Conservation (phyloP, 2,113 vertebrate species). For the Ursus arctos region DNA sequence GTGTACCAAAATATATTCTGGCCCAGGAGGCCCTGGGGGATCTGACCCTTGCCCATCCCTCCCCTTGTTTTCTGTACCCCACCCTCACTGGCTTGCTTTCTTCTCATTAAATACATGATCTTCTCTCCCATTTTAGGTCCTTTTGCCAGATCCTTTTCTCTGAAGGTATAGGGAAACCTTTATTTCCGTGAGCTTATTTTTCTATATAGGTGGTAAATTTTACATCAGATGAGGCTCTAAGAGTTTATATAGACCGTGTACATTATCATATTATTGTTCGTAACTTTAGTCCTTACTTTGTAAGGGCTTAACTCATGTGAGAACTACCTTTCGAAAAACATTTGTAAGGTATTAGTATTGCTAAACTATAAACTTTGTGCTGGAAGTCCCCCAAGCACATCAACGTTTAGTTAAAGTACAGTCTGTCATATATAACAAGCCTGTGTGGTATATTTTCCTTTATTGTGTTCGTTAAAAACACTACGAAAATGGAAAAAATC, state of each 20-base stretch:
- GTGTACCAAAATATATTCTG: not conserved
- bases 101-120: not conserved
- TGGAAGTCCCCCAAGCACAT: constrained; percentile 28
- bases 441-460: constrained; percentile 38
- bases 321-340: constrained; percentile 39
- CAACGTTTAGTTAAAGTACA: constrained; percentile 27
- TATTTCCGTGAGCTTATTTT: constrained; percentile 32
- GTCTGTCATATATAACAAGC: constrained; percentile 55
- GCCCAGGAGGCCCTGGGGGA: not conserved
- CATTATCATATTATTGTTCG: not conserved
- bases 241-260: constrained; percentile 27
- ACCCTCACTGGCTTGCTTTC: not conserved
- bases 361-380: constrained; percentile 14
- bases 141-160: constrained; percentile 1
- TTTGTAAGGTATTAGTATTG: constrained; percentile 10
- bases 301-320: constrained; percentile 9
- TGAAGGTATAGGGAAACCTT: not conserved
- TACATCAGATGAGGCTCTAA: constrained; percentile 32
- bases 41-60: not conserved
- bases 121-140: not conserved
- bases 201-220: constrained; percentile 45
- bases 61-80: not conserved
- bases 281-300: not conserved
- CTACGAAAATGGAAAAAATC: not conserved
- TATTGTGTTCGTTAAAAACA: constrained; percentile 54